Percentiles rank a stretch among this genome's conserved stretches.
Conservation (phyloP, 2,888 invertebrate genomes). For the Hesperia comma region DNA sequence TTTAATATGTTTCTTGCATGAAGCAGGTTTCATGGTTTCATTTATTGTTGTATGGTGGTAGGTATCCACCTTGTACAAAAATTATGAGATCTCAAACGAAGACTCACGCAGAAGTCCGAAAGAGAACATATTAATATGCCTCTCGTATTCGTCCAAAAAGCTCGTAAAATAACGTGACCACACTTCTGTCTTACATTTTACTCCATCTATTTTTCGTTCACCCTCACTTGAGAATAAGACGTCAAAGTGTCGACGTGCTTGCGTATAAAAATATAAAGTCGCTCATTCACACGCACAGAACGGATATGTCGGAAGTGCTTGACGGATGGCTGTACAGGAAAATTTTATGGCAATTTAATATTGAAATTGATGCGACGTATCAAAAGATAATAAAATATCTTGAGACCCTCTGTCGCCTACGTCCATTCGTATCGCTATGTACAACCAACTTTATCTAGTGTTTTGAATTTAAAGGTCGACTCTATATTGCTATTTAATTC, state of each 20-base stretch:
- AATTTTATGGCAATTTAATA: background rate
- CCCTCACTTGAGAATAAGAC: background rate
- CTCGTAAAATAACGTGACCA: background rate
- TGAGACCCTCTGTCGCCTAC: background rate
- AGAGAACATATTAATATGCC: background rate
- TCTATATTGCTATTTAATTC: too few species aligned
- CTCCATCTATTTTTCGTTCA: background rate
- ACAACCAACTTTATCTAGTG: too few species aligned
- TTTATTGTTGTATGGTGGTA: too few species aligned
- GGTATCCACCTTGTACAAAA: too few species aligned
- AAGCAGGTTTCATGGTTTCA: too few species aligned
- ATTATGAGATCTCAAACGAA: background rate
- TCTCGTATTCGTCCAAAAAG: background rate
- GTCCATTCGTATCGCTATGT: background rate
- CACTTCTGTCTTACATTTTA: background rate
- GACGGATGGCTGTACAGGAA: background rate
- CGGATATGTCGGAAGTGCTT: background rate
- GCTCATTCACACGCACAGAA: background rate
- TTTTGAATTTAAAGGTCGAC: too few species aligned
- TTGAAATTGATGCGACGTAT: conserved; percentile 1
- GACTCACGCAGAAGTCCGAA: background rate
- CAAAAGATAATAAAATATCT: background rate
- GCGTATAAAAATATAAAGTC: background rate
- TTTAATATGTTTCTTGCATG: too few species aligned
- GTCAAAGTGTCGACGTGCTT: conserved; percentile 7